Percentiles rank a stretch among this genome's conserved stretches.
phyloP scores from a whole-genome alignment of 2,888 invertebrate species.

The Chromoteleia sp. region DNA sequence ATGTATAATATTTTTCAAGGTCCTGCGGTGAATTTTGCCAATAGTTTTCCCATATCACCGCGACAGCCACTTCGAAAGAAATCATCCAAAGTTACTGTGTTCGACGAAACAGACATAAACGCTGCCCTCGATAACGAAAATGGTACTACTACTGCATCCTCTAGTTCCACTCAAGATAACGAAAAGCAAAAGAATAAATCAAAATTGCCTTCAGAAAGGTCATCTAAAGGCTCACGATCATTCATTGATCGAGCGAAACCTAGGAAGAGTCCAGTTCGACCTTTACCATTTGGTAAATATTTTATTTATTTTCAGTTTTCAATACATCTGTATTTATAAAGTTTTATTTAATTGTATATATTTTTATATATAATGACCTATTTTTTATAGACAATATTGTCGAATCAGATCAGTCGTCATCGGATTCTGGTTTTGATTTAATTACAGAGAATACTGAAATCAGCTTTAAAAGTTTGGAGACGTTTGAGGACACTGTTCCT shows the following conservation, averaged over 20 bases:
- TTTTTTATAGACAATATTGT: slow-evolving; percentile 78
- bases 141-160: slow-evolving; percentile 24
- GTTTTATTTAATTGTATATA: neutral
- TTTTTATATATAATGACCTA: neutral
- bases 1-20: slow-evolving; percentile 72
- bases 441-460: slow-evolving; percentile 80
- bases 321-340: neutral
- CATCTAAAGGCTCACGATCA: slow-evolving; percentile 73
- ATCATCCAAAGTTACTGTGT: slow-evolving; percentile 72
- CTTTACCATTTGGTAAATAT: slow-evolving; percentile 75
- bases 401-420: slow-evolving; percentile 78
- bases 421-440: slow-evolving; percentile 71
- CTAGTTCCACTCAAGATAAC: slow-evolving; percentile 67
- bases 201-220: slow-evolving; percentile 73
- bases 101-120: slow-evolving; percentile 69
- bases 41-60: slow-evolving; percentile 81
- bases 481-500: slow-evolving; percentile 84
- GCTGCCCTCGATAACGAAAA: slow-evolving; percentile 66
- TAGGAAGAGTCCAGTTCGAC: slow-evolving; percentile 80
- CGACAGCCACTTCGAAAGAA: slow-evolving; percentile 79
- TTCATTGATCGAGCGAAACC: slow-evolving; percentile 80
- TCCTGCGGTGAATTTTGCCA: slow-evolving; percentile 78
- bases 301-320: slow-evolving; percentile 7
- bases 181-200: slow-evolving; percentile 69
- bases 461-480: slow-evolving; percentile 84